Evolutionary conservation across 2,888 invertebrate genomes (phyloP).

Genomic region (Conchocele bisecta): DNA sequence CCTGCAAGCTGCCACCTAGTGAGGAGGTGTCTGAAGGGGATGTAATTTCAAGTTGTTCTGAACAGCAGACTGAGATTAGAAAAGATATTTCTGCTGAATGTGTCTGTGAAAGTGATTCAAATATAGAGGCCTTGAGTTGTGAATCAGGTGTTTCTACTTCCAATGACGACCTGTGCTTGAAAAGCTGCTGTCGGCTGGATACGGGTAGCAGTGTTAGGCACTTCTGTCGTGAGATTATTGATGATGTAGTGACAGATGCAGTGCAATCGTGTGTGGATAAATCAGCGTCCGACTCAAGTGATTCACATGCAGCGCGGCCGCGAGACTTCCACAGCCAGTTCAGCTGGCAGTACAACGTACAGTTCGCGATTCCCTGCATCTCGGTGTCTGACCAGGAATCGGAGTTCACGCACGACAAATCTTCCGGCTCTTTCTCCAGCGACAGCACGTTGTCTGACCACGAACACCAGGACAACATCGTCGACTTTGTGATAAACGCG

Average conservation of each 20-base stretch:
- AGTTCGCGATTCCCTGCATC: slow-evolving; percentile 63
- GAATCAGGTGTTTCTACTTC: too few species aligned
- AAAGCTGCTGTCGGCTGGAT: slow-evolving; percentile 30
- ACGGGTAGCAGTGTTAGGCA: slow-evolving; percentile 24
- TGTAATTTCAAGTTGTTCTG: background rate
- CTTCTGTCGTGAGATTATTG: slow-evolving; percentile 51
- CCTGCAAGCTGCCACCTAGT: background rate
- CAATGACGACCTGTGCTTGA: slow-evolving; percentile 13
- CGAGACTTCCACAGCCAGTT: slow-evolving; percentile 37
- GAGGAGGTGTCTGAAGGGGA: slow-evolving; percentile 3
- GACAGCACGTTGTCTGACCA: slow-evolving; percentile 52
- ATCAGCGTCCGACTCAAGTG: background rate
- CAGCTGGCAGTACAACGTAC: slow-evolving; percentile 68
- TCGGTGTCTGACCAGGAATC: slow-evolving; percentile 45
- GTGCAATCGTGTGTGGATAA: slow-evolving; percentile 11
- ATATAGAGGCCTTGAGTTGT: slow-evolving; percentile 6
- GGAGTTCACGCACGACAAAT: slow-evolving; percentile 10
- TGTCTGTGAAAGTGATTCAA: slow-evolving; percentile 5
- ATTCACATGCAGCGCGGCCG: too few species aligned
- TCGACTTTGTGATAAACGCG: too few species aligned
- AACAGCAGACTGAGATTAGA: too few species aligned
- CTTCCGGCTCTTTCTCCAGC: slow-evolving; percentile 50
- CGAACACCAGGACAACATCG: slow-evolving; percentile 11
- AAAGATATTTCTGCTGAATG: background rate
- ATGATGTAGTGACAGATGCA: slow-evolving; percentile 44